These are phyloP conservation scores for Haplotaxodon microlepis DNA, from an alignment of 2,113 vertebrate genomes.

Conservation along the genomic window DNA sequence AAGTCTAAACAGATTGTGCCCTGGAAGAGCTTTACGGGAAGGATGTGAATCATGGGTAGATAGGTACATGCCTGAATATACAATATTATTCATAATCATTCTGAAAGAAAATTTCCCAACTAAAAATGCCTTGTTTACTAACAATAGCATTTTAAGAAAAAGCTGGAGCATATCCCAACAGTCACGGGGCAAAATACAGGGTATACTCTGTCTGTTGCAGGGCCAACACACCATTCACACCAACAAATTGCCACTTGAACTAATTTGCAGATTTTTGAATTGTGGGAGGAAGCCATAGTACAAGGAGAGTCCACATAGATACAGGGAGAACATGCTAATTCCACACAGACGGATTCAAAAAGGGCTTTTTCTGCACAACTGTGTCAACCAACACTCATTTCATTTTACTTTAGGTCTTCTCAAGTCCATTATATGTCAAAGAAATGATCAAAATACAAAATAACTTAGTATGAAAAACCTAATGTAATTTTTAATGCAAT, in stretches of 20 bases:
- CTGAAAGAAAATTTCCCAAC: background rate
- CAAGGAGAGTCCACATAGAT: background rate
- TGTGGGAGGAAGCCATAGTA: background rate
- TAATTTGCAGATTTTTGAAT: background rate
- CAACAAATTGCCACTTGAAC: background rate
- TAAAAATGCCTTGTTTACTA: background rate
- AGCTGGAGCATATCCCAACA: background rate
- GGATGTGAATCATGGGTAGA: background rate
- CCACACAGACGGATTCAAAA: background rate
- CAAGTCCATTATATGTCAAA: background rate
- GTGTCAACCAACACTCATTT: background rate
- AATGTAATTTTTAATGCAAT: background rate
- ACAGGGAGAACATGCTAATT: background rate
- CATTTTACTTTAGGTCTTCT: background rate
- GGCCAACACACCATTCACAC: background rate
- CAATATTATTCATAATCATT: background rate
- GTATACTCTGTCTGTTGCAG: background rate
- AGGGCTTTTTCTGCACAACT: background rate
- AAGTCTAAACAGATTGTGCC: background rate
- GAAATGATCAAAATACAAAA: background rate
- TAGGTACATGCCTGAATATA: background rate
- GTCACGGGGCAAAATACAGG: background rate
- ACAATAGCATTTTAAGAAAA: background rate
- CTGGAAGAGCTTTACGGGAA: background rate
- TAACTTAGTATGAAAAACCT: background rate